A percentile compares a stretch with the other conserved stretches of the same genome.
Evolutionary conservation across 2,797 vertebrate species (phyloP).

Genomic region (Paramormyrops hopkinsi): DNA sequence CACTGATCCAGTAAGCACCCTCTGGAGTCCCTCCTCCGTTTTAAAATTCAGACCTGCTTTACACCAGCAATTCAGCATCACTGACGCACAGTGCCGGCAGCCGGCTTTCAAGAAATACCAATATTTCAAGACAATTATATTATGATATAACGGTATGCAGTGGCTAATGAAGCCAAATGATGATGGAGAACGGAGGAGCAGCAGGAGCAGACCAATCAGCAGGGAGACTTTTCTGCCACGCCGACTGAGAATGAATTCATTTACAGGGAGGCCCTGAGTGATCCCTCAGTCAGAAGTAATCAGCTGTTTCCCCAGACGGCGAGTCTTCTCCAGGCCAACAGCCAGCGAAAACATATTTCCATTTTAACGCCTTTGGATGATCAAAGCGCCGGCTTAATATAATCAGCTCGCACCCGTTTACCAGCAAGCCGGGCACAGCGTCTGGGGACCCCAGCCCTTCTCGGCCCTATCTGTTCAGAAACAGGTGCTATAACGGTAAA

Average conservation of each 20-base stretch:
- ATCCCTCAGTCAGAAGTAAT: slow-evolving; percentile 43
- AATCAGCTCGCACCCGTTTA: slow-evolving; percentile 98
- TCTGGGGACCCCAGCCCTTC: slow-evolving; percentile 68
- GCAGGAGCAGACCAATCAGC: neutral
- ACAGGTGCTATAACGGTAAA: slow-evolving; percentile 99
- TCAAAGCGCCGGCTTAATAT: slow-evolving; percentile 98
- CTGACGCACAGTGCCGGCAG: neutral
- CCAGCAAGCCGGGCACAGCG: slow-evolving; percentile 67
- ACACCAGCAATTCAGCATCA: neutral
- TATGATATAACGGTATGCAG: neutral
- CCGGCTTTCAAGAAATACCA: neutral
- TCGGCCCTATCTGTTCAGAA: slow-evolving; percentile 90
- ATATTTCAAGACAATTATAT: neutral
- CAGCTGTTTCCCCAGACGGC: slow-evolving; percentile 39
- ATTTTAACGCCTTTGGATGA: slow-evolving; percentile 94
- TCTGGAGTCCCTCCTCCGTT: neutral
- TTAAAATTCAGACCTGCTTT: neutral
- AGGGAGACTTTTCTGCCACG: neutral
- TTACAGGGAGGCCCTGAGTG: slow-evolving; percentile 29
- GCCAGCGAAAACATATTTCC: slow-evolving; percentile 86
- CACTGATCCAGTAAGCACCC: neutral
- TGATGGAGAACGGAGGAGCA: neutral
- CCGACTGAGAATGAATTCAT: slow-evolving; percentile 24
- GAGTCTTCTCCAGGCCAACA: slow-evolving; percentile 59
- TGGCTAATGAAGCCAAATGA: neutral